phyloP scores from a whole-genome alignment of 2,888 invertebrate species.

The Escarpia spicata region DNA sequence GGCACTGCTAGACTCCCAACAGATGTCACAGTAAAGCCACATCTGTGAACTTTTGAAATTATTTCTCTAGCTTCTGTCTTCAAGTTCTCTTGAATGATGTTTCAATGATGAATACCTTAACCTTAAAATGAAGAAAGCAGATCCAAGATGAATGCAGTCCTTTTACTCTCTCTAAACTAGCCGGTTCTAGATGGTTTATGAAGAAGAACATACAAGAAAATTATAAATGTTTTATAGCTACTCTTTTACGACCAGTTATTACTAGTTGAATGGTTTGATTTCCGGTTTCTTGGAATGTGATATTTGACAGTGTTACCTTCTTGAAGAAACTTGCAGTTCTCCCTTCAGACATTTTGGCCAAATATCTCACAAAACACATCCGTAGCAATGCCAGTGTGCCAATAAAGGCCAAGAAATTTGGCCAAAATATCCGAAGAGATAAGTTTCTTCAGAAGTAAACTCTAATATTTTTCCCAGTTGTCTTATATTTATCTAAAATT shows the following conservation, averaged over 20 bases:
- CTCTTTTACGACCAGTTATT: background rate
- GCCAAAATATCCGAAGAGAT: no score
- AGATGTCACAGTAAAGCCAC: background rate
- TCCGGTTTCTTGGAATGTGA: no score
- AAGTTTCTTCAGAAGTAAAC: no score
- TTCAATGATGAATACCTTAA: constrained; percentile 1
- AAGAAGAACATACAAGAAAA: background rate
- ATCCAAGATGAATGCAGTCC: background rate
- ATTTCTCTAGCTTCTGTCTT: constrained; percentile 4
- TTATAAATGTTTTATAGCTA: background rate
- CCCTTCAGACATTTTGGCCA: no score
- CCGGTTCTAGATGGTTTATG: background rate
- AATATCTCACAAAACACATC: no score
- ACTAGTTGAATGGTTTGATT: background rate
- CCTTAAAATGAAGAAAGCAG: background rate
- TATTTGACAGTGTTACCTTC: no score
- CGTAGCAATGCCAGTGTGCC: no score
- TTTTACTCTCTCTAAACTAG: background rate
- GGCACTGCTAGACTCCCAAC: background rate
- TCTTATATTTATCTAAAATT: background rate
- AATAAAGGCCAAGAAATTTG: no score
- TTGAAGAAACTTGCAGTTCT: no score
- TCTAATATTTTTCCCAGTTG: no score
- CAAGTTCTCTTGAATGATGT: background rate
- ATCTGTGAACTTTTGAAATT: background rate